Evolutionary conservation across 1,140 invertebrate genomes (phyloP), one percentile per base, ranked within the genome.

Genomic region (Panulirus ornatus): DNA sequence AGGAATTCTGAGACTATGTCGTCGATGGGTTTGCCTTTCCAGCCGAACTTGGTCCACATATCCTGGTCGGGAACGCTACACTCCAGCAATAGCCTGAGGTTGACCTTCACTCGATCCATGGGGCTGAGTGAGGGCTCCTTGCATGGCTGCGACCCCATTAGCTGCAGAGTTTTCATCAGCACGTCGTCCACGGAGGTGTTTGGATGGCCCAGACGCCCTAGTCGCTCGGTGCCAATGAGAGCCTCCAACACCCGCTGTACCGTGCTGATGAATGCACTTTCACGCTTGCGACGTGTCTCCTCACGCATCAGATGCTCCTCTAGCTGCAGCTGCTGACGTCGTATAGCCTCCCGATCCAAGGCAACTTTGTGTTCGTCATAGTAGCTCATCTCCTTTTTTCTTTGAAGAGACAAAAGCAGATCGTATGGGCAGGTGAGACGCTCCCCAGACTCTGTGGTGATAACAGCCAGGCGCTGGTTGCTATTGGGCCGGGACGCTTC

Each of bases 1-100:
- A 92, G 86, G 86, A 92, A 92, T 75, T 92, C 90, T 22, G 78
- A 44, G 3, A 92, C 91, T n/a, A 92, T 92, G 44, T 92, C 91
- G 27, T 92, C 92, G 47, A 92, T 92, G n/a, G 87, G 88, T 54
- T 92, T 92, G 22, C 90, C 91, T 63, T 76, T 44, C 92, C 92
- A 92, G 22, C 92, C 92, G 63, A 92, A 92, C 47, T 91, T 91
- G 40, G 30, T 76, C 92, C 92, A 92, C 88, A 92, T 90, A 11
- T 89, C 82, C 78, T 92, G 88, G 30, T 92, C 91, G n/a, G 92
- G 92, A 1, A 92, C 88, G 42, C 89, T 91, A 66, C 91, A 92
- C 79, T 91, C 90, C 22, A 92, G 85, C 30, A 92, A 73, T 22
- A 91, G 87, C 83, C 91, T 85, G 73, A 92, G 84, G 91, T 92